These are phyloP conservation scores for Macrophya alboannulata DNA, from an alignment of 2,888 invertebrate genomes.

Conservation along the genomic window DNA sequence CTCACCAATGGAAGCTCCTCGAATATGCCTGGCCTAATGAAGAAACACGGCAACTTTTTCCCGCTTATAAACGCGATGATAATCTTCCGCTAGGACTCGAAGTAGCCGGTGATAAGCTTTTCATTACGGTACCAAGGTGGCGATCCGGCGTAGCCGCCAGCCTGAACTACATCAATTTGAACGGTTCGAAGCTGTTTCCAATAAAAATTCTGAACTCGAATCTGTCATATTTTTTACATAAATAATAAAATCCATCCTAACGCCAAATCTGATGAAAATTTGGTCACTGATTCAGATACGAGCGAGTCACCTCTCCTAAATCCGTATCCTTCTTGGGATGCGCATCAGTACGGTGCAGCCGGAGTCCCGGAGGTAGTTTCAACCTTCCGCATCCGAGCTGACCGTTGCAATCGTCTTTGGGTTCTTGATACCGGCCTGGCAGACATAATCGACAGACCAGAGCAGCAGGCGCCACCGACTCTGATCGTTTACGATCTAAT, in stretches of 20 bases:
- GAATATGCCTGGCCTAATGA: constrained; percentile 84
- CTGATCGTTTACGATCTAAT: constrained; percentile 88
- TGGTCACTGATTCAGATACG: constrained; percentile 81
- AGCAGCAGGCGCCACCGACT: constrained; percentile 83
- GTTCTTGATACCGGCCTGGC: constrained; percentile 89
- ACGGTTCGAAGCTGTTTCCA: constrained; percentile 81
- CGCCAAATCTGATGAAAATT: neutral
- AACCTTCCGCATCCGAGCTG: constrained; percentile 88
- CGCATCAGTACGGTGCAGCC: constrained; percentile 83
- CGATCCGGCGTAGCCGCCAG: constrained; percentile 88
- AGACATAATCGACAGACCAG: constrained; percentile 82
- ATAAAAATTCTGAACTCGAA: neutral
- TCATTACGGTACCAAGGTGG: constrained; percentile 90
- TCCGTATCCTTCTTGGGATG: constrained; percentile 92
- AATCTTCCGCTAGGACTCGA: constrained; percentile 90
- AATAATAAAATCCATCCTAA: neutral
- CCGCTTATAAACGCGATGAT: constrained; percentile 81
- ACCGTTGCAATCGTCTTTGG: constrained; percentile 90
- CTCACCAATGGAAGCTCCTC: constrained; percentile 88
- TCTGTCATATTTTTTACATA: neutral
- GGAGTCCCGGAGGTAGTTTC: constrained; percentile 87
- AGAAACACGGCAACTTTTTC: constrained; percentile 79
- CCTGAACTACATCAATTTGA: constrained; percentile 87
- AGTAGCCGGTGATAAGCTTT: constrained; percentile 86
- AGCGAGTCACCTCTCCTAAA: constrained; percentile 86